Percentiles rank a stretch among this genome's conserved stretches.
Evolutionary conservation across 2,113 vertebrate species (phyloP).

Genomic region (Lynx canadensis): DNA sequence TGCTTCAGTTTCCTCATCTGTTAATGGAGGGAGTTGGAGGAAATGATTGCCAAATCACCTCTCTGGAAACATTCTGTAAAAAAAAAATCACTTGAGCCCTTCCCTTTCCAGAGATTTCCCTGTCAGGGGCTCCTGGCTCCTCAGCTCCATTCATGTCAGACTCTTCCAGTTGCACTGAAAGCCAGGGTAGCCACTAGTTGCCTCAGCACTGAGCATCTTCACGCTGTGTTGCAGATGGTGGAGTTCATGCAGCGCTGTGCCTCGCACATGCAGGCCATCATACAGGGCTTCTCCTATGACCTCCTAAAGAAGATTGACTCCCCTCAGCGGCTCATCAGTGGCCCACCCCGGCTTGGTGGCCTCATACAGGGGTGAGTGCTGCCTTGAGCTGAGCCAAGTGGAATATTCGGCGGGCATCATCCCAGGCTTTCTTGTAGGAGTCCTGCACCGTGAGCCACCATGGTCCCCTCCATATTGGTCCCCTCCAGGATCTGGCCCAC

Average conservation of each 20-base stretch:
- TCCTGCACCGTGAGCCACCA: not conserved
- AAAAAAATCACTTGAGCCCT: not conserved
- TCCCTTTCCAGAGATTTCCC: not conserved
- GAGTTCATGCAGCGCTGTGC: constrained; percentile 89
- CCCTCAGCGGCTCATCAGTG: constrained; percentile 82
- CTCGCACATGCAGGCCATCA: constrained; percentile 86
- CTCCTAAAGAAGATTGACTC: constrained; percentile 82
- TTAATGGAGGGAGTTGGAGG: not conserved
- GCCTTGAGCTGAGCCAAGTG: not conserved
- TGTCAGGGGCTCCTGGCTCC: not conserved
- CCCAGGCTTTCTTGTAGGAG: not conserved
- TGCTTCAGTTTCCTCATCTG: not conserved
- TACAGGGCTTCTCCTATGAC: constrained; percentile 82
- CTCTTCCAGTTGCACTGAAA: not conserved
- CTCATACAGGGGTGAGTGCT: constrained; percentile 85
- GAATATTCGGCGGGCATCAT: not conserved
- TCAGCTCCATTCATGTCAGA: not conserved
- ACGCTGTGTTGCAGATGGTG: constrained; percentile 84
- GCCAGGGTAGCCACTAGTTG: too few species aligned
- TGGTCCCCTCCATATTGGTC: rapidly evolving
- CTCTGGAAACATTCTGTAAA: not conserved
- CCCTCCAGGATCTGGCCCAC: not conserved
- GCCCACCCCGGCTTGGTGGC: constrained; percentile 83
- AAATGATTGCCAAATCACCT: not conserved
- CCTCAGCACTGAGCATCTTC: not conserved